Percentiles rank a stretch among this genome's conserved stretches.
Evolutionary conservation across 2,888 invertebrate genomes (phyloP).

Genomic region (Noctuana brunneofusca): DNA sequence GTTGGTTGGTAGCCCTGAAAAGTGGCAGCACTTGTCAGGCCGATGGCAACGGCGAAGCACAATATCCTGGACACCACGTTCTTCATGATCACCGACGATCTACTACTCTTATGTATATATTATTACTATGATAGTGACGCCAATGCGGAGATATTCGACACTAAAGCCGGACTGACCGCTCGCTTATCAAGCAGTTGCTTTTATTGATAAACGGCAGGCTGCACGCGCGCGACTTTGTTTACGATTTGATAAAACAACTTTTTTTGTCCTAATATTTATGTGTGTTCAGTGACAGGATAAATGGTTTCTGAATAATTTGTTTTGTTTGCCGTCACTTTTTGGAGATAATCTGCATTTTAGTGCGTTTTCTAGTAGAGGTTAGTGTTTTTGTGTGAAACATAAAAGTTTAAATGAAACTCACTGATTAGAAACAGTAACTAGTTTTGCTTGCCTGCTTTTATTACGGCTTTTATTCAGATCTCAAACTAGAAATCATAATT

Average conservation of each 20-base stretch:
- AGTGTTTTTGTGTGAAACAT: no score
- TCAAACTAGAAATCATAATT: no score
- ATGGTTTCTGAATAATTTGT: neutral
- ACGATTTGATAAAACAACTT: neutral
- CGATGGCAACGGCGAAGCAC: slow-evolving; percentile 54
- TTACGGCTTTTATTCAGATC: no score
- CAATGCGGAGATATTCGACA: slow-evolving; percentile 34
- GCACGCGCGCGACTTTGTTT: slow-evolving; percentile 48
- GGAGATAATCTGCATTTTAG: no score
- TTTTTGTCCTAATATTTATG: neutral
- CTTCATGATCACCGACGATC: slow-evolving; percentile 1
- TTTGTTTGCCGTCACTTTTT: neutral
- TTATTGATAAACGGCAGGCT: slow-evolving; percentile 56
- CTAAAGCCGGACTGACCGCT: slow-evolving; percentile 54
- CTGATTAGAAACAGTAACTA: no score
- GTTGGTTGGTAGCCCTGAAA: slow-evolving; percentile 50
- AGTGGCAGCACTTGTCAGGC: slow-evolving; percentile 57
- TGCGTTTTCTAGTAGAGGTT: no score
- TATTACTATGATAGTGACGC: slow-evolving; percentile 24
- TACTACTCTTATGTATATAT: slow-evolving; percentile 36
- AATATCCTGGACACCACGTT: slow-evolving; percentile 62
- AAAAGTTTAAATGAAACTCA: no score
- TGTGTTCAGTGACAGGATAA: neutral
- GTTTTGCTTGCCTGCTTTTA: no score
- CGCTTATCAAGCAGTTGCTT: slow-evolving; percentile 54